Conservation (phyloP, 37 sponge, comb jelly and placozoan species). For the Ephydatia muelleri region DNA sequence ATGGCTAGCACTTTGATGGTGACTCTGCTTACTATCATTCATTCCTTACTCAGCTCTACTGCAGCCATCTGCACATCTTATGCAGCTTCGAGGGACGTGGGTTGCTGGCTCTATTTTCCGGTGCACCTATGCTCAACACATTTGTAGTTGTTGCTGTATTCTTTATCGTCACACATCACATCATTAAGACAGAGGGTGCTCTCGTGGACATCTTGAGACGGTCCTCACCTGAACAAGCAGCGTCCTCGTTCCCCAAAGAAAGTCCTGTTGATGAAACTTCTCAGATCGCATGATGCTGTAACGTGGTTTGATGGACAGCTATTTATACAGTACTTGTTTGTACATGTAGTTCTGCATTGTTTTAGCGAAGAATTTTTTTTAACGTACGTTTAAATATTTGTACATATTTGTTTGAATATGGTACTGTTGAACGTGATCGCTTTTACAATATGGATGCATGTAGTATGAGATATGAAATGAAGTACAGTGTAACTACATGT, state of each 20-base stretch:
- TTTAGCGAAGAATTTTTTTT: too few species aligned
- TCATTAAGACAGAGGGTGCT: neutral
- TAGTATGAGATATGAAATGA: too few species aligned
- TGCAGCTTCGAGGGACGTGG: neutral
- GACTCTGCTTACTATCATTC: neutral
- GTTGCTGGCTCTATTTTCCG: neutral
- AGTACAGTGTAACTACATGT: too few species aligned
- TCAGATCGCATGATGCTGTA: neutral
- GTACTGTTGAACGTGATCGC: too few species aligned
- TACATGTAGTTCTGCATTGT: too few species aligned
- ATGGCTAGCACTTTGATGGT: neutral
- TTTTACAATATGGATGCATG: too few species aligned
- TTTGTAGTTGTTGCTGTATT: neutral
- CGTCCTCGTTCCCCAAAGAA: neutral
- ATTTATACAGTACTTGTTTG: too few species aligned
- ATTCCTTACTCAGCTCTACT: neutral
- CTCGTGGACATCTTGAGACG: neutral
- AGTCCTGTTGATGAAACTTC: neutral
- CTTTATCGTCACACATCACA: neutral
- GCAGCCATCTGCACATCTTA: neutral
- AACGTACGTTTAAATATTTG: too few species aligned
- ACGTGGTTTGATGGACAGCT: neutral
- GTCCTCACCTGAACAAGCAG: neutral
- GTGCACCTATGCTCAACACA: neutral
- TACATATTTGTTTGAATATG: too few species aligned